These are phyloP conservation scores for Oryzias dopingdopingensis DNA, from an alignment of 2,797 vertebrate species.

Conservation along the genomic window DNA sequence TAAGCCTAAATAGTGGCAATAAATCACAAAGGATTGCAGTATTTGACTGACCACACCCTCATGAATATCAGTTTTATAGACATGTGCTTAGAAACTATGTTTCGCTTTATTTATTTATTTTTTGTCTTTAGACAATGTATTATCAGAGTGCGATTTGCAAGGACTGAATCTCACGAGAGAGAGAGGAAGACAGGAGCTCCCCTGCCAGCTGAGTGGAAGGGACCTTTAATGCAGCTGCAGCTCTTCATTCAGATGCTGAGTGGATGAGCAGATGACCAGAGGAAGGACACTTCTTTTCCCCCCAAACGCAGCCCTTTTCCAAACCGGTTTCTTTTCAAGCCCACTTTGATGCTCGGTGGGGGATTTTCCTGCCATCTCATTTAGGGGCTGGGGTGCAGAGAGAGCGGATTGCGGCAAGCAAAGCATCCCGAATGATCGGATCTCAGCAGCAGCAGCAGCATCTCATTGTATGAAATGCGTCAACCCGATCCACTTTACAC, in stretches of 20 bases:
- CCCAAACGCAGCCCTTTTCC: constrained; percentile 21
- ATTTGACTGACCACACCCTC: constrained; percentile 51
- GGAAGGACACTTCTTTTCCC: constrained; percentile 28
- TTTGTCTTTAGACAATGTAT: neutral
- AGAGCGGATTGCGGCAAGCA: constrained; percentile 52
- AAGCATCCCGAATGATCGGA: constrained; percentile 48
- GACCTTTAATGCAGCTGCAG: constrained; percentile 67
- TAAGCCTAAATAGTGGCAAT: too few species aligned
- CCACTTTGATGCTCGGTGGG: constrained; percentile 5
- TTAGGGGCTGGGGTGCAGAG: constrained; percentile 16
- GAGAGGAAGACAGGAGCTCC: neutral
- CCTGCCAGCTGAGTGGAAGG: constrained; percentile 48
- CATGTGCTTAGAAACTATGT: neutral
- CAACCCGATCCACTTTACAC: constrained; percentile 62
- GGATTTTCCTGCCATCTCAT: constrained; percentile 14
- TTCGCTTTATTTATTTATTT: neutral
- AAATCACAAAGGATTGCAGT: constrained; percentile 32
- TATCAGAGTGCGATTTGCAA: neutral
- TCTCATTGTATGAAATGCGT: constrained; percentile 73
- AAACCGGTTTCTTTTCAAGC: constrained; percentile 16
- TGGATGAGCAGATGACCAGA: constrained; percentile 49
- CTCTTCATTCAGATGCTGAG: constrained; percentile 67
- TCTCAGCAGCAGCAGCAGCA: constrained; percentile 61
- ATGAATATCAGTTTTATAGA: constrained; percentile 8
- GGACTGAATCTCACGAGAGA: constrained; percentile 3